Evolutionary conservation across 2,797 vertebrate genomes (phyloP), one percentile per base, ranked within the genome.

Genomic region (Protosalanx chinensis): DNA sequence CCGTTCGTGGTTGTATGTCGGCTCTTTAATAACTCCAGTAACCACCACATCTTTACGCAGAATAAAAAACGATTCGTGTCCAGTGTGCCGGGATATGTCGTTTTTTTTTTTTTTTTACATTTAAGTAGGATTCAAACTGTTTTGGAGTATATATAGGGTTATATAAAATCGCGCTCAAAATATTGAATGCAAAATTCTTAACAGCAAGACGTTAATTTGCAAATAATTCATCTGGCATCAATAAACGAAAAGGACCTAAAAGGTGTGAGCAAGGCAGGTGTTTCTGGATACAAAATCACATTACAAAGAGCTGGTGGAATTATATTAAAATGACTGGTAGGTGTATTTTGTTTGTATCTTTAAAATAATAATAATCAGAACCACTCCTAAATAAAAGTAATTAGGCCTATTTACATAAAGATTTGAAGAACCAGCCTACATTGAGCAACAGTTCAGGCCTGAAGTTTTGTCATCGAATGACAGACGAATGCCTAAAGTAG

Each of bases 1-100:
- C 94, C 93, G 93, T 94, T 95, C 89, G 94, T 93, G 94, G 94
- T 93, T 90, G 93, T 93, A 94, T 93, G 93, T 93, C 91, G 92
- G 89, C 88, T 91, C 90, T 94, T 92, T 92, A 94, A 94, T 93
- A 95, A 94, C 93, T 93, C 91, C 91, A 93, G 89, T 93, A 94
- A 93, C 93, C 93, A 81, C 93, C 86, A 85, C 90, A 85, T 90
- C 88, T 91, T 89, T 91, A 91, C 83, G 86, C 90, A 73, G 79
- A 15, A 85, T 88, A 87, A 84, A 84, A 83, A 86, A 79, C 76
- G 84, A 88, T 86, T 84, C 87, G 83, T 82, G 35, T 6, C 35
- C 35, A 8, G 35, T 37, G 35, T 37, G 7, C 35, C 35, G 35
- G 35, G 35, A 37, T 8, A 37, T 37, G 64, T 66, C 32, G 46